phyloP scores from a whole-genome alignment of 1,140 invertebrate genomes.

The Holcopasites calliopsidis region DNA sequence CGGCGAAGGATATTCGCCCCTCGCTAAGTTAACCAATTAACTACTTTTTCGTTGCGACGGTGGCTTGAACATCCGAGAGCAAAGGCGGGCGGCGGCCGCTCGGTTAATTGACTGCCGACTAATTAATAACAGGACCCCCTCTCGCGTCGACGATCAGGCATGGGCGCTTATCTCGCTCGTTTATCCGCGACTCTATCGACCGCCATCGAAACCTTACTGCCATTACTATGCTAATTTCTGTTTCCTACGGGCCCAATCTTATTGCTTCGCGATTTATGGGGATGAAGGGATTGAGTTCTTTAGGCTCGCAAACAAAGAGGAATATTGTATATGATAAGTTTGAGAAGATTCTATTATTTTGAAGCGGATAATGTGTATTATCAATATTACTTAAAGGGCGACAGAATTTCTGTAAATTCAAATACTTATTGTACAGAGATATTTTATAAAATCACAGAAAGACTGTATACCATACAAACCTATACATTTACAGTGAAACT shows the following conservation, averaged over 20 bases:
- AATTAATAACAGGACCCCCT: conserved; percentile 49
- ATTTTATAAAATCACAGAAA: too few relatives aligned
- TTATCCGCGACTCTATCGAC: conserved; percentile 44
- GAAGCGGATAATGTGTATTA: too few relatives aligned
- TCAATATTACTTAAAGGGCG: too few relatives aligned
- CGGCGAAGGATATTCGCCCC: conserved; percentile 53
- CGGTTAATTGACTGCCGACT: conserved; percentile 56
- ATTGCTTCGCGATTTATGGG: neutral
- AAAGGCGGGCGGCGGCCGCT: too few relatives aligned
- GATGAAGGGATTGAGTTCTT: neutral
- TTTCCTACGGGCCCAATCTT: neutral
- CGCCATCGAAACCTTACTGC: conserved; percentile 41
- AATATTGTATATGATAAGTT: too few relatives aligned
- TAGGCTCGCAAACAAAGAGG: too few relatives aligned
- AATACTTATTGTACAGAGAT: too few relatives aligned
- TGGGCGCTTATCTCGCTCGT: conserved; percentile 27
- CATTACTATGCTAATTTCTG: conserved; percentile 50
- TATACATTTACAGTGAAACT: too few relatives aligned
- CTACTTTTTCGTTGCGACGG: conserved; percentile 50
- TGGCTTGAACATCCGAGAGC: too few relatives aligned
- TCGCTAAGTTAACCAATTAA: conserved; percentile 65
- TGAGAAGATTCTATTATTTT: too few relatives aligned
- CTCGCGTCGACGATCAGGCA: conserved; percentile 4
- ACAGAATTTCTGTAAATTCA: too few relatives aligned
- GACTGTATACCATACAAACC: too few relatives aligned